Base-by-base conservation (phyloP, 2,113 vertebrate genomes). In the Hippoglossus stenolepis region DNA sequence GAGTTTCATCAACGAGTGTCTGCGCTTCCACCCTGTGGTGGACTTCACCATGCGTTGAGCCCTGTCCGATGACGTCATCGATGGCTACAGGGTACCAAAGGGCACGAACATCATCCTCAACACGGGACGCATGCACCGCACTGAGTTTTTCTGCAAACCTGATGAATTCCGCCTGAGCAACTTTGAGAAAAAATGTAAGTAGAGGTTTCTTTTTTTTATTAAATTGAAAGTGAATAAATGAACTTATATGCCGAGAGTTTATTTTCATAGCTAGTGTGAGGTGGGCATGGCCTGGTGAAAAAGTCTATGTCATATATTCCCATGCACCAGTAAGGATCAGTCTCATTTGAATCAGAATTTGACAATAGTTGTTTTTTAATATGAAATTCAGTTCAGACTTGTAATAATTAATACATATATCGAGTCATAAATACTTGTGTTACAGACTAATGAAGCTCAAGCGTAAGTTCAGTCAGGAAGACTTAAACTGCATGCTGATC, bases 71-170 rank as follows among this genome's bases (percentile, higher is more conserved):
- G 97, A 99, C 38, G 65, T 98, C 72, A 97, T 98, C 0, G 97
- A 98, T 0, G 98, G 98, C 67, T 96, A 97, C 89, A 93, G 89
- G 0, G 96, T 98, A 15, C 96, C 95, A 2, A 97, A 95, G 80
- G 97, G 97, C 26, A 99, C 97, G 0, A 99, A 99, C 21, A 97
- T 99, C 53, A 99, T 99, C 61, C 93, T 99, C 56, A 98, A 98
- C 51, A 92, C 96, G 0, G 97, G 97, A 0, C 96, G 93, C 2
- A 99, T 99, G 97, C 97, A 99, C 58, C 95, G 91, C 66, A 94
- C 95, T 0, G 95, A 98, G 65, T 98, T 96, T 79, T 99, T 97
- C 91, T 90, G 90, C 68, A 97, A 96, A 78, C 97, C 96, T 0
- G 93, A 97, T 1, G 95, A 98, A 78, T 98, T 99, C 81, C 96